Percentiles rank a stretch among this genome's conserved stretches.
Conservation (phyloP, 1,140 invertebrate species). For the Drosophila busckii region DNA sequence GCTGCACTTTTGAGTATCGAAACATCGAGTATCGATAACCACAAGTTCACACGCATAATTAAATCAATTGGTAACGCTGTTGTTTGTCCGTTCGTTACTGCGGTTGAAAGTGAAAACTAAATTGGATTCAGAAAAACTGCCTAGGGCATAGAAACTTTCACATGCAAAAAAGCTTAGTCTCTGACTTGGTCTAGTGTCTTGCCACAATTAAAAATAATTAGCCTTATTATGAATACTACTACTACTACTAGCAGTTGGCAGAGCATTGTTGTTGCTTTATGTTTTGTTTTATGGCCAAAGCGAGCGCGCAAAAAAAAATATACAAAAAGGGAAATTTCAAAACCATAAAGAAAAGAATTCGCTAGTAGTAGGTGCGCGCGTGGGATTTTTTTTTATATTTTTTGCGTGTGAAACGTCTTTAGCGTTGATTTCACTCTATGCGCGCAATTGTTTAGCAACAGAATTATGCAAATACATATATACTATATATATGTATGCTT, state of each 20-base stretch:
- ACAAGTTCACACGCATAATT: background rate
- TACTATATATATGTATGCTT: background rate
- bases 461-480: slow-evolving; percentile 2
- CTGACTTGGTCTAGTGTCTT: too few relatives aligned
- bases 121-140: slow-evolving; percentile 13
- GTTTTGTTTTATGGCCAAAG: slow-evolving; percentile 14
- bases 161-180: slow-evolving; percentile 62
- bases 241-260: background rate
- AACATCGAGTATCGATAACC: slow-evolving; percentile 25
- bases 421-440: slow-evolving; percentile 29
- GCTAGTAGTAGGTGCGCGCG: slow-evolving; percentile 24
- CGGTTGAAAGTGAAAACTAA: slow-evolving; percentile 28
- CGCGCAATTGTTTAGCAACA: slow-evolving; percentile 17
- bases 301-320: too few relatives aligned
- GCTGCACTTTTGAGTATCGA: slow-evolving; percentile 24
- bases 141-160: slow-evolving; percentile 44
- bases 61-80: slow-evolving; percentile 15
- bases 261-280: slow-evolving; percentile 45
- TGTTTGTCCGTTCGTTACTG: background rate
- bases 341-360: slow-evolving; percentile 50
- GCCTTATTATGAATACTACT: slow-evolving; percentile 60
- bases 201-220: slow-evolving; percentile 75
- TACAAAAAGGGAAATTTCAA: slow-evolving; percentile 64
- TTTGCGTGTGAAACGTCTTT: slow-evolving; percentile 21
- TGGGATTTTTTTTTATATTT: slow-evolving; percentile 49